Evolutionary conservation across 2,113 vertebrate species (phyloP).

Genomic region (Platanista minor): DNA sequence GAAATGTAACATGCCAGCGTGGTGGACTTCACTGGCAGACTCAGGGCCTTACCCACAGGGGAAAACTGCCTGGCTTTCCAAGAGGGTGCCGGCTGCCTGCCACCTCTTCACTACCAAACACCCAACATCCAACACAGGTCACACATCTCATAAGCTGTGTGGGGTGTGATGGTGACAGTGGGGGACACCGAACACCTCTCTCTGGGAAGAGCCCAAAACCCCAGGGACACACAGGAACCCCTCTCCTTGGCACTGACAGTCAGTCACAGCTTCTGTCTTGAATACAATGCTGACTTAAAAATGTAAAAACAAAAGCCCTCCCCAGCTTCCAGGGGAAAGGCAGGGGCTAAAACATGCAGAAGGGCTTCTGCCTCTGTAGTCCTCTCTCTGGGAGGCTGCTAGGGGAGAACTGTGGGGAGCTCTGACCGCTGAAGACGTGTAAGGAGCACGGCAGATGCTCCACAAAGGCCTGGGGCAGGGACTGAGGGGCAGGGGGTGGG

Average conservation of each 20-base stretch:
- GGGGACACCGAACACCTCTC: not conserved
- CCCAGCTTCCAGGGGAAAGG: not conserved
- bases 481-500: rapidly evolving
- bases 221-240: not conserved
- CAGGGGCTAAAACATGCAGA: not conserved
- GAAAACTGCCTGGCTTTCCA: not conserved
- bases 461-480: not conserved
- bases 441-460: not conserved
- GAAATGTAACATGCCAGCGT: not conserved
- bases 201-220: slow-evolving; percentile 1
- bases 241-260: slow-evolving; percentile 56
- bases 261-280: slow-evolving; percentile 33
- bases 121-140: not conserved
- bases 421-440: not conserved
- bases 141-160: not conserved
- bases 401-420: not conserved
- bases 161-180: not conserved
- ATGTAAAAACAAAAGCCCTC: not conserved
- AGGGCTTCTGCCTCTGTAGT: not conserved
- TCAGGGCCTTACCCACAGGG: not conserved
- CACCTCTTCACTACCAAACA: not conserved
- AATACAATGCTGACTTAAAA: slow-evolving; percentile 9
- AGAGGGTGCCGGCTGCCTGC: not conserved
- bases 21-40: slow-evolving; percentile 63
- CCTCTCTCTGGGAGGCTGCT: not conserved